Base-by-base conservation (phyloP, 2,113 vertebrate genomes). In the Nyctereutes procyonoides region DNA sequence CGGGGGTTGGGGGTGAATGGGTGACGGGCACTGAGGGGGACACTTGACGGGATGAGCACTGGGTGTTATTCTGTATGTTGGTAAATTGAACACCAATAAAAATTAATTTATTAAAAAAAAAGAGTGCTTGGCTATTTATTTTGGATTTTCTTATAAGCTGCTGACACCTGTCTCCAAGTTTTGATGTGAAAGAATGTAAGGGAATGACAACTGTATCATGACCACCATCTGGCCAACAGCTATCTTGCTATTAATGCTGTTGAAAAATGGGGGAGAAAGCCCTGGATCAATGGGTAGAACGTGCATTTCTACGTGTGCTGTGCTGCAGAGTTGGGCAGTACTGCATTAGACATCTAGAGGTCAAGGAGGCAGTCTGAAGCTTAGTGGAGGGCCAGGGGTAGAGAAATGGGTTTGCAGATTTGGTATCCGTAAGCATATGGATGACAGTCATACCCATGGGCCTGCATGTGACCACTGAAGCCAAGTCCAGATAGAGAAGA, bases 281-380 rank as follows among this genome's bases (percentile, higher is more conserved):
- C 65, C 56, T 32, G 83, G 51, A 14, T 15, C 58, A 24, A 0
- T 0, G 3, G 7, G 32, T 5, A 5, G 51, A 60, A 20, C 10
- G 3, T 2, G 5, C 43, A 56, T 69, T 74, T 85, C 17, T 26
- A 28, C 0, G 14, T 3, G 5, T 19, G 12, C 8, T 7, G 0
- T 30, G 24, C 53, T 8, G 32, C 26, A 63, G 16, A 77, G 32
- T 5, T 32, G 20, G 10, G 43, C 26, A 79, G 55, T 0, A 4
- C 55, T 55, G 15, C 20, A 1, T 28, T 35, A 65, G 53, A 83
- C 35, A 28, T 14, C 43, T 43, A 51, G 24, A 76, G 71, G 38
- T 48, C 22, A 24, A 28, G 73, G 73, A 76, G 43, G 14, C 32
- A 67, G 28, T 38, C 16, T 82, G n/a, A 7, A 16, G 5, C 20